Evolutionary conservation across 2,113 vertebrate genomes (phyloP).

Genomic region (Tauraco erythrolophus): DNA sequence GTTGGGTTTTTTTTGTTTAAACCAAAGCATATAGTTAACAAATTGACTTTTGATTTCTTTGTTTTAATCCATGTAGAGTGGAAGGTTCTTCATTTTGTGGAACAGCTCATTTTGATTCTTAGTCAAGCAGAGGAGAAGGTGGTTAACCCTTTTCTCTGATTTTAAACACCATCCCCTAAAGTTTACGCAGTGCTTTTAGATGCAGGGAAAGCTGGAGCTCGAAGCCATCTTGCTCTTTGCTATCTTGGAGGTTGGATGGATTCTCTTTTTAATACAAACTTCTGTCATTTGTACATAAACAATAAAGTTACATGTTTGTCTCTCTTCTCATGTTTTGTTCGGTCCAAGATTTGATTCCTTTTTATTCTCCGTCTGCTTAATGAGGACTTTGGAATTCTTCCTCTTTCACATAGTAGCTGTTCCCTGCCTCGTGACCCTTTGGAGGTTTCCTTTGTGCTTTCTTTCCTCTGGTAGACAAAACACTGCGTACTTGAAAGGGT

Average conservation of each 20-base stretch:
- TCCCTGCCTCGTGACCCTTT: rapidly evolving
- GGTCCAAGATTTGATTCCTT: slow-evolving; percentile 1
- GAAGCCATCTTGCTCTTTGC: not conserved
- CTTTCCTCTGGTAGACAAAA: not conserved
- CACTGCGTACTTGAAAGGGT: not conserved
- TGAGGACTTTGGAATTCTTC: not conserved
- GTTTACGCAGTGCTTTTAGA: not conserved
- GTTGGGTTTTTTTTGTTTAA: not conserved
- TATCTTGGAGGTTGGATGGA: not conserved
- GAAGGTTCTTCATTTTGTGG: slow-evolving; percentile 31
- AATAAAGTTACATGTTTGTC: slow-evolving; percentile 68
- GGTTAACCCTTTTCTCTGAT: not conserved
- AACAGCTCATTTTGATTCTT: slow-evolving; percentile 25
- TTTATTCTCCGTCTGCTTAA: not conserved
- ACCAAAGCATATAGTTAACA: not conserved
- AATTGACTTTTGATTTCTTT: not conserved
- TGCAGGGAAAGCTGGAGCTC: slow-evolving; percentile 39
- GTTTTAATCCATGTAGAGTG: not conserved
- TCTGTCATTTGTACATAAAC: slow-evolving; percentile 75
- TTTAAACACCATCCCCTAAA: not conserved
- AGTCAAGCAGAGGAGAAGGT: not conserved
- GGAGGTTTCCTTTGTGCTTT: not conserved
- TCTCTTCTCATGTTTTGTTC: slow-evolving; percentile 42
- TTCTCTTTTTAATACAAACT: slow-evolving; percentile 67
- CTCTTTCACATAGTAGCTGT: not conserved